Conservation (phyloP, 2,888 invertebrate species). For the Ormyrus pomaceus region DNA sequence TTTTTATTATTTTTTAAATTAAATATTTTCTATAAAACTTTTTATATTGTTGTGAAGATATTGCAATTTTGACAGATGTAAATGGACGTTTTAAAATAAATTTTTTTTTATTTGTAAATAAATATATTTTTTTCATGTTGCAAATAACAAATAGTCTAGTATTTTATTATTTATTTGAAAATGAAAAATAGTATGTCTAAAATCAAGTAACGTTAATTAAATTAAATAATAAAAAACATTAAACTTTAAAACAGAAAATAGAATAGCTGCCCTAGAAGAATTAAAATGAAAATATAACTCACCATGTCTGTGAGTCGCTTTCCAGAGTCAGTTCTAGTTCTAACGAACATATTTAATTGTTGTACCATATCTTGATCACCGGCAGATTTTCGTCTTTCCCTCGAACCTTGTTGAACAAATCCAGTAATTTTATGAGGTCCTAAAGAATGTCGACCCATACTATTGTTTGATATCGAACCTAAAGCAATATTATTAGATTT, state of each 20-base stretch:
- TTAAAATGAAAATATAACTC: constrained; percentile 48
- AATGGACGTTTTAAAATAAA: too few relatives aligned
- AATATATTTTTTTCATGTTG: neutral
- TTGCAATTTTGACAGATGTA: too few relatives aligned
- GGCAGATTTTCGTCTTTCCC: constrained; percentile 87
- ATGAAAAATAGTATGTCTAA: neutral
- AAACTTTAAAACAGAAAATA: neutral
- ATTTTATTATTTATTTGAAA: constrained; percentile 5
- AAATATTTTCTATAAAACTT: neutral
- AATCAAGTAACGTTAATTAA: neutral
- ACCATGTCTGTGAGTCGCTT: constrained; percentile 90
- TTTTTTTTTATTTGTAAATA: too few relatives aligned
- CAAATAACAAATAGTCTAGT: neutral
- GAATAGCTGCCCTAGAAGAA: neutral
- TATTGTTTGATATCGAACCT: constrained; percentile 71
- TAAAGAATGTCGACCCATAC: constrained; percentile 74
- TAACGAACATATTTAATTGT: constrained; percentile 84
- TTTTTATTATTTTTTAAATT: neutral
- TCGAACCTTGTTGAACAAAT: constrained; percentile 74
- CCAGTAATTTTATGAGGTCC: constrained; percentile 72
- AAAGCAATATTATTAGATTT: constrained; percentile 70
- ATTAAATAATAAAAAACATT: constrained; percentile 15
- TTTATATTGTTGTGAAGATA: too few relatives aligned
- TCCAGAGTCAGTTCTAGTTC: constrained; percentile 91
- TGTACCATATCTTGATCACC: constrained; percentile 87